Evolutionary conservation across 2,113 vertebrate species (phyloP).

Genomic region (Grallaria varia): DNA sequence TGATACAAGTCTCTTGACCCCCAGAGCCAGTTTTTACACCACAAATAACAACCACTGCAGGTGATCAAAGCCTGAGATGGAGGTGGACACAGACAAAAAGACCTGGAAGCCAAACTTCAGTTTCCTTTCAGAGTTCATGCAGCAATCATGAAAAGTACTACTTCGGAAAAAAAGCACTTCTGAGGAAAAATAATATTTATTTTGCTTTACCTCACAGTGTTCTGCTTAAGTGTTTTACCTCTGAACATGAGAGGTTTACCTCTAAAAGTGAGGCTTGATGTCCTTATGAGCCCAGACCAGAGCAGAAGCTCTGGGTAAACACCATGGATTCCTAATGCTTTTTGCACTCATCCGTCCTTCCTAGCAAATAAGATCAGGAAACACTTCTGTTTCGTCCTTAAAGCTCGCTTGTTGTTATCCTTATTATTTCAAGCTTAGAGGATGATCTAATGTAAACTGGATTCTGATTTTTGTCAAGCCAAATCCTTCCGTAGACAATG

Average conservation of each 20-base stretch:
- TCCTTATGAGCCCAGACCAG: neutral
- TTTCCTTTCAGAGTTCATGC: slow-evolving; percentile 36
- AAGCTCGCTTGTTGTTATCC: neutral
- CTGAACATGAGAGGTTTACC: neutral
- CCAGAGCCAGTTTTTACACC: neutral
- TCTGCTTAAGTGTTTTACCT: slow-evolving; percentile 33
- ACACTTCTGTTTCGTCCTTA: neutral
- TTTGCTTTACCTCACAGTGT: slow-evolving; percentile 46
- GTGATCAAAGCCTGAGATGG: slow-evolving; percentile 27
- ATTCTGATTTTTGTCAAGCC: neutral
- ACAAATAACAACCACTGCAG: slow-evolving; percentile 1
- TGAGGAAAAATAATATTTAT: slow-evolving; percentile 34
- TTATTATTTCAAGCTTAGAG: neutral
- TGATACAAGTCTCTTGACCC: neutral
- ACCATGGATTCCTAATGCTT: neutral
- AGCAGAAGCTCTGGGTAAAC: neutral
- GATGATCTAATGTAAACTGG: neutral
- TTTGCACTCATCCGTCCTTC: neutral
- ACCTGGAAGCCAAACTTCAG: slow-evolving; percentile 57
- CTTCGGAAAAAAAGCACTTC: slow-evolving; percentile 11
- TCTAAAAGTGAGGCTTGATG: neutral
- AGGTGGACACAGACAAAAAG: neutral
- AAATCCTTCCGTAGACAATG: neutral
- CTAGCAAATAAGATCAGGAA: neutral
- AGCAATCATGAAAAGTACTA: neutral